phyloP scores from a whole-genome alignment of 2,797 vertebrate species.

The Gymnopithys bicolor region DNA sequence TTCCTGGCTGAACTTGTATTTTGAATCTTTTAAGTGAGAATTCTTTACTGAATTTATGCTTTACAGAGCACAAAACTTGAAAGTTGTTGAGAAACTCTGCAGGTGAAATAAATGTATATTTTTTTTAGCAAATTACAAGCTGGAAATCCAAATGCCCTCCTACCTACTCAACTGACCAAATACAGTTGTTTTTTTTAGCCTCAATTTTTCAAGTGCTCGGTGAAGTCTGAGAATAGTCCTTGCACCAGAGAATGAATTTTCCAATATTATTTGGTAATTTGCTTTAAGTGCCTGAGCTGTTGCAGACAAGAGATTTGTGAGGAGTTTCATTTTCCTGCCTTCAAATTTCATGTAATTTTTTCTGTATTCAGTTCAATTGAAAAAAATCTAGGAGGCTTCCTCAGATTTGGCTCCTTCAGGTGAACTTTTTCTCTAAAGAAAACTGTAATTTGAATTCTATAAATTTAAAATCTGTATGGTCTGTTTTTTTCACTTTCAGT shows the following conservation, averaged over 20 bases:
- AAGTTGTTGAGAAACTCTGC: not conserved
- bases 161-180: not conserved
- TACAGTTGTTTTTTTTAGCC: not conserved
- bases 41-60: not conserved
- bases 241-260: not conserved
- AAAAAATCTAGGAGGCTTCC: not conserved
- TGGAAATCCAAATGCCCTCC: not conserved
- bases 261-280: not conserved
- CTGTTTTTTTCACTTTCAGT: not conserved
- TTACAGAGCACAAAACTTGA: not conserved
- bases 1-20: not conserved
- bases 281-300: not conserved
- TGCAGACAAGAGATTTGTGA: not conserved
- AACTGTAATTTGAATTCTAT: not conserved
- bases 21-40: not conserved
- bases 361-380: not conserved
- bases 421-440: not conserved
- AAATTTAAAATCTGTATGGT: not conserved
- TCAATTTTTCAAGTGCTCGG: not conserved
- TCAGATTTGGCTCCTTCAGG: not conserved
- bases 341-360: not conserved
- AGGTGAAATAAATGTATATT: not conserved
- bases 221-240: not conserved
- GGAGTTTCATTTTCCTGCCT: not conserved
- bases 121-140: not conserved